A percentile compares a stretch with the other conserved stretches of the same genome.
These are phyloP conservation scores for Melanostoma scalare DNA, from an alignment of 2,888 invertebrate species.

Conservation along the genomic window DNA sequence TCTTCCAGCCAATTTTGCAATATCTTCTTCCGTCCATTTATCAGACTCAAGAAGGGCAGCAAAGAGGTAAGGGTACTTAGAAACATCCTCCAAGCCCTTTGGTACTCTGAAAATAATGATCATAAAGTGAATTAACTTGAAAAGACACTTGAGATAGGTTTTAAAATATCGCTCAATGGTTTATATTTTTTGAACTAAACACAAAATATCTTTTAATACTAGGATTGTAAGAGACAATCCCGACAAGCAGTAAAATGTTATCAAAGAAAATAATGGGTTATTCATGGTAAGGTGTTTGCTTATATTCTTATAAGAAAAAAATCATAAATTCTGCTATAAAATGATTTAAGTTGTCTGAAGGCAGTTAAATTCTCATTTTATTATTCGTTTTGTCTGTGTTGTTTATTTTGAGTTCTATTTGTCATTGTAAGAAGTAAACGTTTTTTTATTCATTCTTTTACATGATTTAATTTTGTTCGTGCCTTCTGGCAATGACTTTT, in stretches of 20 bases:
- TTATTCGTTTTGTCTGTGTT: not conserved
- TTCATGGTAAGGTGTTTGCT: not conserved
- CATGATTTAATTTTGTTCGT: no score
- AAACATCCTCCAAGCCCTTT: constrained; percentile 92
- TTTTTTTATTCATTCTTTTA: not conserved
- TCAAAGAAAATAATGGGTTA: no score
- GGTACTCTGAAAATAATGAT: constrained; percentile 82
- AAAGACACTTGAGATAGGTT: no score
- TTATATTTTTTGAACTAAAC: no score
- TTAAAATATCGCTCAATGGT: no score
- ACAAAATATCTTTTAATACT: no score
- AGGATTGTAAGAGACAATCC: no score
- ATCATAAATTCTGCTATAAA: not conserved
- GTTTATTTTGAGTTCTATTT: not conserved
- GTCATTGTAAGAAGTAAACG: no score
- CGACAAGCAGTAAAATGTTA: no score
- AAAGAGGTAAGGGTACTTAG: constrained; percentile 91
- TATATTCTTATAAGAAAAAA: not conserved
- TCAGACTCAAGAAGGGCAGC: constrained; percentile 91
- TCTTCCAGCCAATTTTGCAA: constrained; percentile 91
- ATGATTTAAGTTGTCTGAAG: constrained; percentile 2
- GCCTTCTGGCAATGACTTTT: no score
- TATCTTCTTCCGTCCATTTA: constrained; percentile 91
- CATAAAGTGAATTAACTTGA: not conserved
- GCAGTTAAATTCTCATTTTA: not conserved